Base-by-base conservation (phyloP, 1,140 invertebrate species). In the Anagrus nilaparvatae region DNA sequence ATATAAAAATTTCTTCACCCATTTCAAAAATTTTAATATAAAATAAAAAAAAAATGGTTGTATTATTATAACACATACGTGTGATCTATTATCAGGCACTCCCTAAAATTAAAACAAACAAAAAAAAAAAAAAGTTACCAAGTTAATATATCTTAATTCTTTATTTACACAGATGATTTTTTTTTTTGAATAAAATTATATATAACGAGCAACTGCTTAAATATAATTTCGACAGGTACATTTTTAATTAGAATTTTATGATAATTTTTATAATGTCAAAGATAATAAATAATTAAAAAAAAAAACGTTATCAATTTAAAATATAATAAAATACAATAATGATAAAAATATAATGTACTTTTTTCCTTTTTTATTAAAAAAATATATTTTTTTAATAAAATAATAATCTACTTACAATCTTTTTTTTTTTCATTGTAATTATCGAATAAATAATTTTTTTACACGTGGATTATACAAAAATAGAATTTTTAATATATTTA, bases 141-240 rank as follows among this genome's bases (percentile, higher is more conserved):
- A 18, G 24, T 28, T 10, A 16, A 16, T 36, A n/a, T 27, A 7
- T 27, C 12, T 27, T 30, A 20, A 28, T 37, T 28, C 27, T 39
- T 47, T 59, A 48, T 61, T 62, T 62, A 44, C 43, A 51, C 55
- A 60, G 56, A 53, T 60, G 51, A 56, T 54, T 53, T 58, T 55
- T 53, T 56, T 55, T 51, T 56, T n/a, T n/a, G n/a, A n/a, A n/a
- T n/a, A n/a, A n/a, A 59, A 46, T 43, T 48, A 44, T 56, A 54
- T 43, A 44, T 56, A 56, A 40, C 43, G 28, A 51, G 49, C 52
- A 56, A 55, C 56, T 59, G 55, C 49, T 58, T 58, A 59, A 63
- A 63, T 51, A 60, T 39, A 17, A 29, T n/a, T n/a, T n/a, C 20
- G 16, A 5, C 1, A 20, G 10, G 13, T 24, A 16, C 12, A 36